Conservation (phyloP, 2,113 vertebrate genomes). For the Caranx melampygus region DNA sequence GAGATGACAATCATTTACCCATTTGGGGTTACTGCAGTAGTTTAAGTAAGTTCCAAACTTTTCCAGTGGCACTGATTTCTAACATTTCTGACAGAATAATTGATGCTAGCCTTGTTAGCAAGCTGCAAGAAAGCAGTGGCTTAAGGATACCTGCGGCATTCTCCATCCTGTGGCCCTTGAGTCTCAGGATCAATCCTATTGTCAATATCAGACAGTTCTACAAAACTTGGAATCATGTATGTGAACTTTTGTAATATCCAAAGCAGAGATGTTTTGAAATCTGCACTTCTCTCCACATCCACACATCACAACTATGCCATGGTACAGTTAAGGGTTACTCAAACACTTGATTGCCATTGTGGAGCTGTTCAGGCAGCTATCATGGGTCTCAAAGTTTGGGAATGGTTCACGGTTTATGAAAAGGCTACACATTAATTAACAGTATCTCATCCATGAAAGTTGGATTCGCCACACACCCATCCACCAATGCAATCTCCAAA, state of each 20-base stretch:
- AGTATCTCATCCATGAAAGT: not conserved
- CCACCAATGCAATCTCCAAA: not conserved
- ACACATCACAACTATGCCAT: not conserved
- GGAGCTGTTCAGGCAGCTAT: not conserved
- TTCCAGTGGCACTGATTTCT: not conserved
- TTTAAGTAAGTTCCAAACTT: not conserved
- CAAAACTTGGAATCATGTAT: too few species aligned
- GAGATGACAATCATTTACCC: constrained; percentile 7
- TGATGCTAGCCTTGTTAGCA: not conserved
- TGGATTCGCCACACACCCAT: not conserved
- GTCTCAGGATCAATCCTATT: not conserved
- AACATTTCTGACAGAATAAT: constrained; percentile 3
- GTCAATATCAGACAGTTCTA: not conserved
- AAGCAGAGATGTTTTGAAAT: not conserved
- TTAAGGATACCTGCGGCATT: not conserved
- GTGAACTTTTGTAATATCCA: too few species aligned
- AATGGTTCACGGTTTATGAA: not conserved
- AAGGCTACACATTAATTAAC: not conserved
- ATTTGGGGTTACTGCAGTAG: constrained; percentile 9
- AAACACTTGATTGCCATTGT: not conserved
- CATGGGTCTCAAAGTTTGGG: not conserved
- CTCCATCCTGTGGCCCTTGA: not conserved
- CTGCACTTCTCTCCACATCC: not conserved
- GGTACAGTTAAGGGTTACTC: not conserved
- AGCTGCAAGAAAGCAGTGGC: not conserved